phyloP scores from a whole-genome alignment of 2,113 vertebrate species.

The Gambusia affinis region DNA sequence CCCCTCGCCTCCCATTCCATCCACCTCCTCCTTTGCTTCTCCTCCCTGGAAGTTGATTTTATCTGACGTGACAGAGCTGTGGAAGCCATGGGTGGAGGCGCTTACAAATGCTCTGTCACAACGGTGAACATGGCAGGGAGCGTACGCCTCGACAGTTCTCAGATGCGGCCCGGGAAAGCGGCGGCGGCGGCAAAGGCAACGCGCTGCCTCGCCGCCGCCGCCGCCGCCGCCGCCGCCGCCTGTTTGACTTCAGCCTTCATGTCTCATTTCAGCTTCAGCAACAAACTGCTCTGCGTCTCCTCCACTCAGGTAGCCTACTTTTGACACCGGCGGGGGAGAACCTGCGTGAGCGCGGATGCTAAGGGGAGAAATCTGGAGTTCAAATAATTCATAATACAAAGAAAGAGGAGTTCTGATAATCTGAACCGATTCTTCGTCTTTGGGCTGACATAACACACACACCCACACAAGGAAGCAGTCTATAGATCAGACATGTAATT shows the following conservation, averaged over 20 bases:
- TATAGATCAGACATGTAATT: slow-evolving; percentile 29
- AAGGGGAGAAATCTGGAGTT: slow-evolving; percentile 24
- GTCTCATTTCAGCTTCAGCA: slow-evolving; percentile 51
- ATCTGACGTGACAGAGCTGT: slow-evolving; percentile 61
- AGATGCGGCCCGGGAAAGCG: slow-evolving; percentile 50
- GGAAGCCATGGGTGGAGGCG: slow-evolving; percentile 63
- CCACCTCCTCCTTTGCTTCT: slow-evolving; percentile 40
- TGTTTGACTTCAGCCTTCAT: slow-evolving; percentile 68
- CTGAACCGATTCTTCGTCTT: slow-evolving; percentile 29
- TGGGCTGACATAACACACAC: slow-evolving; percentile 6
- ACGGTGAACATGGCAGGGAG: slow-evolving; percentile 55
- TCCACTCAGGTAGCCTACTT: slow-evolving; percentile 63
- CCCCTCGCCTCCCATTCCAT: slow-evolving; percentile 1
- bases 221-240: slow-evolving; percentile 44
- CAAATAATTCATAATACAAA: slow-evolving; percentile 15
- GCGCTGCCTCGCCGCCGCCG: slow-evolving; percentile 47
- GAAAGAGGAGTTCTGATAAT: not conserved
- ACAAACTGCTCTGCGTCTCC: slow-evolving; percentile 45
- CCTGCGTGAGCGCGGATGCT: slow-evolving; percentile 13
- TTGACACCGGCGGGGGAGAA: slow-evolving; percentile 36
- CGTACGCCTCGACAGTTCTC: slow-evolving; percentile 53
- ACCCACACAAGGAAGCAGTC: not conserved
- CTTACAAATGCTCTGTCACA: slow-evolving; percentile 67
- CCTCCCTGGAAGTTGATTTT: slow-evolving; percentile 58
- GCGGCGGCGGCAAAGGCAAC: slow-evolving; percentile 8